Percentiles rank a stretch among this genome's conserved stretches.
Evolutionary conservation across 1,140 invertebrate genomes (phyloP).

Genomic region (Sycophila sp.): DNA sequence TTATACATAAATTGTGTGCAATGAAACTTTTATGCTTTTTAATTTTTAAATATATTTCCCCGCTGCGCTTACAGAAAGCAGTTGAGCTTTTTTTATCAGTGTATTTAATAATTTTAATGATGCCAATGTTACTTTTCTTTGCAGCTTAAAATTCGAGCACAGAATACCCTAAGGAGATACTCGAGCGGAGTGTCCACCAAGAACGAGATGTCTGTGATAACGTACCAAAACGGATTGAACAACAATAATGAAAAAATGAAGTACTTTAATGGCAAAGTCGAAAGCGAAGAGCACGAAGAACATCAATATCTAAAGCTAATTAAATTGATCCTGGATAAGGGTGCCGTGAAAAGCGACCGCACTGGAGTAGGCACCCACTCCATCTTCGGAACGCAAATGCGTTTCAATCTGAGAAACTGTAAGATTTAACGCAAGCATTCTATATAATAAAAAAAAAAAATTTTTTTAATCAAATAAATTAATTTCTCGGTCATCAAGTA

Average conservation of each 20-base stretch:
- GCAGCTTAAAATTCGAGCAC: neutral
- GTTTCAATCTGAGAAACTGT: constrained; percentile 83
- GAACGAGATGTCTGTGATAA: constrained; percentile 8
- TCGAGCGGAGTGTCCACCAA: neutral
- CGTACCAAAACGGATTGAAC: neutral
- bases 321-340: constrained; percentile 73
- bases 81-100: too few relatives aligned
- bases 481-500: too few relatives aligned
- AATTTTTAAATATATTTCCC: too few relatives aligned
- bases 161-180: neutral
- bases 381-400: constrained; percentile 92
- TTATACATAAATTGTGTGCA: too few relatives aligned
- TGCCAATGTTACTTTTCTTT: neutral
- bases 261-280: constrained; percentile 6
- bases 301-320: constrained; percentile 70
- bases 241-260: constrained; percentile 21
- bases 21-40: too few relatives aligned
- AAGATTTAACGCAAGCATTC: too few relatives aligned
- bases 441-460: too few relatives aligned
- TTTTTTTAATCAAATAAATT: too few relatives aligned
- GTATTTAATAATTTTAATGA: too few relatives aligned
- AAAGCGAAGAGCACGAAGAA: constrained; percentile 54
- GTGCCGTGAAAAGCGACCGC: constrained; percentile 79
- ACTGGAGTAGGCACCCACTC: constrained; percentile 94
- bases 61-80: too few relatives aligned